phyloP scores from a whole-genome alignment of 2,888 invertebrate genomes.

The Amorpha juglandis region DNA sequence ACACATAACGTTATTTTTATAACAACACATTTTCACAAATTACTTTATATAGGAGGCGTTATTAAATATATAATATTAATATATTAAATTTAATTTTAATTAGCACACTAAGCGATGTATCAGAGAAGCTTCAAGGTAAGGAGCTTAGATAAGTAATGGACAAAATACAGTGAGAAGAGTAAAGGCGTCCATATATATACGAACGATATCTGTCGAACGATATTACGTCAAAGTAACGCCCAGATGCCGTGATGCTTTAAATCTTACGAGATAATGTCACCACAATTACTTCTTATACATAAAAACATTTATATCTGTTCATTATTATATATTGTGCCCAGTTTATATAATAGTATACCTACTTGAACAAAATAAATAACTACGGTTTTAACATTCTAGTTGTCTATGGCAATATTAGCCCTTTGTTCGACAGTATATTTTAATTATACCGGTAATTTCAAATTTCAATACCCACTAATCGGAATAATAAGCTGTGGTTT shows the following conservation, averaged over 20 bases:
- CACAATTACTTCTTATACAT: constrained; percentile 54
- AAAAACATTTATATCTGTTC: constrained; percentile 18
- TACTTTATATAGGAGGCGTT: constrained; percentile 26
- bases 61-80: constrained; percentile 37
- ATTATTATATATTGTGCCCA: neutral
- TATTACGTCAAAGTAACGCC: constrained; percentile 83
- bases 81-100: constrained; percentile 47
- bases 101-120: constrained; percentile 60
- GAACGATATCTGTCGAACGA: constrained; percentile 76
- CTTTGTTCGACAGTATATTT: too few species aligned
- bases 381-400: too few species aligned
- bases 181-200: constrained; percentile 79
- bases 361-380: too few species aligned
- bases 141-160: constrained; percentile 80
- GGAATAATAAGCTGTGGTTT: too few species aligned
- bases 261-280: constrained; percentile 71
- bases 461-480: too few species aligned
- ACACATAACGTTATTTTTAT: constrained; percentile 76
- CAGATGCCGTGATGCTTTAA: constrained; percentile 75
- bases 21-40: constrained; percentile 73
- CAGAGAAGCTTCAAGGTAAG: constrained; percentile 78
- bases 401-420: too few species aligned
- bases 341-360: neutral
- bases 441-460: too few species aligned
- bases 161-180: constrained; percentile 72